A percentile compares a stretch with the other conserved stretches of the same genome.
These are phyloP conservation scores for Gobio gobio DNA, from an alignment of 2,113 vertebrate genomes.

Conservation along the genomic window DNA sequence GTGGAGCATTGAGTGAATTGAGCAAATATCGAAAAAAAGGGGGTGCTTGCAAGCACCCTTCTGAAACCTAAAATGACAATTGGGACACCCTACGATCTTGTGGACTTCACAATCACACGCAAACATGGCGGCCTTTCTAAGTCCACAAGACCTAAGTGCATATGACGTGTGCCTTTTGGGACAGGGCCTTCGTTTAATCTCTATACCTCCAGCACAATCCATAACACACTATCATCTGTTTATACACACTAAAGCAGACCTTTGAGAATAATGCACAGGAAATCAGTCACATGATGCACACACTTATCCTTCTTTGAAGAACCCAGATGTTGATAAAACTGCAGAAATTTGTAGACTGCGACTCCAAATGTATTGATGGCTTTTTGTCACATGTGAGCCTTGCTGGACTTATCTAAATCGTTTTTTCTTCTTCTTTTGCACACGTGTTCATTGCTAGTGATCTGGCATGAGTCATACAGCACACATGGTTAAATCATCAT, in stretches of 20 bases:
- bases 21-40: too few relatives aligned
- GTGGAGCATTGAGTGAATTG: too few relatives aligned
- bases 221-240: background rate
- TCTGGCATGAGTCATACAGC: constrained; percentile 33
- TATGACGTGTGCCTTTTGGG: too few relatives aligned
- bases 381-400: constrained; percentile 39
- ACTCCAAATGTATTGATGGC: constrained; percentile 30
- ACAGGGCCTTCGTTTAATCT: background rate
- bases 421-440: background rate
- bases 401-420: background rate
- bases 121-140: too few relatives aligned
- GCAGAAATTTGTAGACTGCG: background rate
- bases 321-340: constrained; percentile 29
- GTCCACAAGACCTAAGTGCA: too few relatives aligned
- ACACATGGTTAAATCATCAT: constrained; percentile 42
- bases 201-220: background rate
- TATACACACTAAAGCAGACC: constrained; percentile 7
- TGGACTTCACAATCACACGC: too few relatives aligned
- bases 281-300: constrained; percentile 21
- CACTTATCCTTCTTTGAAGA: constrained; percentile 14
- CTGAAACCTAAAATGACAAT: too few relatives aligned
- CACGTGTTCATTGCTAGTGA: constrained; percentile 57
- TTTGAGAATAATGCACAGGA: constrained; percentile 18
- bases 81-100: too few relatives aligned
- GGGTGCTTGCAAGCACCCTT: too few relatives aligned